Base-by-base conservation (phyloP, 2,113 vertebrate species). In the Pleuronectes platessa region DNA sequence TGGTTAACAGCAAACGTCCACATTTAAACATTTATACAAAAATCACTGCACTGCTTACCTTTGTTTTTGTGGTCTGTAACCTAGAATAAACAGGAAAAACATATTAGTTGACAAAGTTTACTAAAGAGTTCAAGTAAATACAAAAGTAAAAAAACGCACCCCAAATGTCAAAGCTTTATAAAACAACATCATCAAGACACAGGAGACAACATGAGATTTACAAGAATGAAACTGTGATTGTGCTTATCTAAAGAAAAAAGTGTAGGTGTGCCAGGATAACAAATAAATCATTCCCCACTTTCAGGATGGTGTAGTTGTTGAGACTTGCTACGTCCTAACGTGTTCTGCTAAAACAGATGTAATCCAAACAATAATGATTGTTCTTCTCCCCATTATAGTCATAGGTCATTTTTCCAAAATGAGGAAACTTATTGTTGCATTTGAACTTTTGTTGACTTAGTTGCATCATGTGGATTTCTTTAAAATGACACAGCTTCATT, bases 21-120 rank as follows among this genome's bases (percentile, higher is more conserved):
- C 8, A 60, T 24, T 6, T 15, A 27, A 40, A 60, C 8, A 72
- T n/a, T 58, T 9, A 69, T 1, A 69, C 18, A 76, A 4, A 55
- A 0, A 75, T 18, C 17, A 55, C 17, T 47, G 24, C 53, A 21
- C 42, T 73, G 35, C 94, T 96, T 96, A 99, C 98, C 98, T 99
- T 99, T 99, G 97, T 97, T 99, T 96, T 98, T 99, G 97, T 98
- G 98, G 95, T 99, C 97, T 92, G 97, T 95, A 94, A 97, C 97
- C 98, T 99, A 90, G 77, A 96, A 95, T 31, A 71, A 86, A 51
- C 3, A 68, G 2, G 24, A 69, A 40, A 40, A 27, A 58, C 4
- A 67, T 3, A 78, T 71, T 11, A 26, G 21, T 66, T 42, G 15
- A 9, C 53, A 15, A 55, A n/a, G 49, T 58, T 24, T 31, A 31